Conservation (phyloP, 2,888 invertebrate genomes). For the Aelia acuminata region DNA sequence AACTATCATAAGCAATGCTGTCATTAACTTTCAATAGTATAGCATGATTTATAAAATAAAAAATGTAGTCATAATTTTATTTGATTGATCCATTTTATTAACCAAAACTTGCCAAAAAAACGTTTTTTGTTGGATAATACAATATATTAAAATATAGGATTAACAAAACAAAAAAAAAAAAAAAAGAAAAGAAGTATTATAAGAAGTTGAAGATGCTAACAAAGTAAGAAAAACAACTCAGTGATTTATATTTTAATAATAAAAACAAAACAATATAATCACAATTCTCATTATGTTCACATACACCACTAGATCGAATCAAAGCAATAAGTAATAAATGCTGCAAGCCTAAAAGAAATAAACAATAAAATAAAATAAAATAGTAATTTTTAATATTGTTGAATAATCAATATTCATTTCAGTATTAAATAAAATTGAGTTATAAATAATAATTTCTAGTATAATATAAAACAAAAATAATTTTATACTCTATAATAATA, state of each 20-base stretch:
- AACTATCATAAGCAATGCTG: too few species aligned
- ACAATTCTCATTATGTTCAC: conserved; percentile 57
- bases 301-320: conserved; percentile 55
- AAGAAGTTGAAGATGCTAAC: background rate
- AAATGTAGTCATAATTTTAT: background rate
- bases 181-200: background rate
- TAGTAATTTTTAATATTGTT: too few species aligned
- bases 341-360: background rate
- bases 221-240: conserved; percentile 38
- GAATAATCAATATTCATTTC: background rate
- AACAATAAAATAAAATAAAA: background rate
- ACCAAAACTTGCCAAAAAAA: background rate
- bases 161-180: too few species aligned
- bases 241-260: conserved; percentile 54
- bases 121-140: background rate
- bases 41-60: background rate
- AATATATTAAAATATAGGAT: background rate
- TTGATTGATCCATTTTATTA: background rate
- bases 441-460: background rate
- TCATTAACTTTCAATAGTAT: too few species aligned
- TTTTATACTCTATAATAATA: background rate
- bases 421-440: background rate
- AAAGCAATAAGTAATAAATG: conserved; percentile 53
- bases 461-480: background rate
- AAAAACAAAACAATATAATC: conserved; percentile 60